Percentiles rank a stretch among this genome's conserved stretches.
Evolutionary conservation across 1,140 invertebrate species (phyloP).

Genomic region (Gonatopus flavifemur): DNA sequence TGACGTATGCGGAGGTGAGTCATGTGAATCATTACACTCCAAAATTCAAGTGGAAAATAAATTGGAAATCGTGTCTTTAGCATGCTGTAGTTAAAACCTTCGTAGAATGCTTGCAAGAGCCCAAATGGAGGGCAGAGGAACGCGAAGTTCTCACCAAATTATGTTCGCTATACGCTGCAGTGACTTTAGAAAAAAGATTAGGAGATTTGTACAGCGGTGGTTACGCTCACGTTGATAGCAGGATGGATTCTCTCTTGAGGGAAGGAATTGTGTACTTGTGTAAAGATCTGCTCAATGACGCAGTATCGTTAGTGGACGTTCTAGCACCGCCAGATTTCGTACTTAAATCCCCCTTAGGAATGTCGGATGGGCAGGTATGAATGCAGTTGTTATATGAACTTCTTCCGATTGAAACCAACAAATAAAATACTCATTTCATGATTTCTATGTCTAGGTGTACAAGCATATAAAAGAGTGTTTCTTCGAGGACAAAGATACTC

Average conservation of each 20-base stretch:
- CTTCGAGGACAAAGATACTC: slow-evolving; percentile 68
- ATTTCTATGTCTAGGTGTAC: slow-evolving; percentile 69
- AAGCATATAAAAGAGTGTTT: slow-evolving; percentile 78
- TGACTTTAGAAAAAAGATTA: slow-evolving; percentile 73
- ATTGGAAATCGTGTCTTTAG: slow-evolving; percentile 46
- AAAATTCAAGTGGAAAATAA: not conserved
- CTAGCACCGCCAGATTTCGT: slow-evolving; percentile 87
- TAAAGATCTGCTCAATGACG: slow-evolving; percentile 71
- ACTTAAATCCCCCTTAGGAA: slow-evolving; percentile 81
- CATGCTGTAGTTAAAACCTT: slow-evolving; percentile 66
- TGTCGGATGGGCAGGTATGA: slow-evolving; percentile 77
- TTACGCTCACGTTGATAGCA: slow-evolving; percentile 55
- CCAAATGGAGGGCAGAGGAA: slow-evolving; percentile 53
- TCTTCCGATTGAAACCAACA: slow-evolving; percentile 4
- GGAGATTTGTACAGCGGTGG: slow-evolving; percentile 76
- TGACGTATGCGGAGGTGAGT: slow-evolving; percentile 74
- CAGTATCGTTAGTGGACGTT: slow-evolving; percentile 79
- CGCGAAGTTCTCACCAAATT: slow-evolving; percentile 66
- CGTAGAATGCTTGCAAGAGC: slow-evolving; percentile 56
- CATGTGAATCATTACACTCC: not conserved
- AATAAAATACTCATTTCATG: slow-evolving; percentile 3
- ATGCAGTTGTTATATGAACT: not conserved
- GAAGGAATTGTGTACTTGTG: slow-evolving; percentile 71
- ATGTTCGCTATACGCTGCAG: slow-evolving; percentile 72
- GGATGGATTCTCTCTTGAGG: slow-evolving; percentile 61